Evolutionary conservation across 2,113 vertebrate genomes (phyloP).

Genomic region (Pampusana beccarii): DNA sequence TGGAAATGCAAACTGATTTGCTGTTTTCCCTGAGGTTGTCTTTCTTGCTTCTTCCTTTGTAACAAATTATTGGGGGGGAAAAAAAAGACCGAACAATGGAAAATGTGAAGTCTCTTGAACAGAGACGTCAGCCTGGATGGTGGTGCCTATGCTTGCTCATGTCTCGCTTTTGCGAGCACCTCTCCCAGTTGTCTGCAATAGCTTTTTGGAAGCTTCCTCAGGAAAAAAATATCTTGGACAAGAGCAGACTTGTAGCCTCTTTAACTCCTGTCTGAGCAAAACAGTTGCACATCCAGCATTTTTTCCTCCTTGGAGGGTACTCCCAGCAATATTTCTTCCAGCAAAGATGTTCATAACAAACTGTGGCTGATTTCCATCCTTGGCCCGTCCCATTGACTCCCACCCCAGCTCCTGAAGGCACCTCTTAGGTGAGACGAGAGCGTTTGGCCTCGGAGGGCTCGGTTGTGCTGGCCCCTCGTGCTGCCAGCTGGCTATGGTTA

Average conservation of each 20-base stretch:
- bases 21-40: neutral
- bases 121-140: neutral
- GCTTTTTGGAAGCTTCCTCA: constrained; percentile 1
- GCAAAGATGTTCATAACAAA: neutral
- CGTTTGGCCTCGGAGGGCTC: neutral
- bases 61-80: neutral
- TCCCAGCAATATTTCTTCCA: neutral
- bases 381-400: fast-evolving
- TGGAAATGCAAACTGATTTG: neutral
- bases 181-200: neutral
- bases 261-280: neutral
- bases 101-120: neutral
- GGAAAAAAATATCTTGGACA: constrained; percentile 19
- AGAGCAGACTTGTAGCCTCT: constrained; percentile 21
- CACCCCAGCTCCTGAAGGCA: neutral
- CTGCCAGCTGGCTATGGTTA: neutral
- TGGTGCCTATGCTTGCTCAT: neutral
- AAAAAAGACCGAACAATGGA: neutral
- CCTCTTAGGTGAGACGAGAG: neutral
- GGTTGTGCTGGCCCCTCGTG: neutral
- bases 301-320: neutral
- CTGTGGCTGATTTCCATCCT: neutral
- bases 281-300: neutral
- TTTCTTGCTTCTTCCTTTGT: neutral
- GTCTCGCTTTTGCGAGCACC: neutral